Evolutionary conservation across 2,888 invertebrate genomes (phyloP).

Genomic region (Eristalis arbustorum): DNA sequence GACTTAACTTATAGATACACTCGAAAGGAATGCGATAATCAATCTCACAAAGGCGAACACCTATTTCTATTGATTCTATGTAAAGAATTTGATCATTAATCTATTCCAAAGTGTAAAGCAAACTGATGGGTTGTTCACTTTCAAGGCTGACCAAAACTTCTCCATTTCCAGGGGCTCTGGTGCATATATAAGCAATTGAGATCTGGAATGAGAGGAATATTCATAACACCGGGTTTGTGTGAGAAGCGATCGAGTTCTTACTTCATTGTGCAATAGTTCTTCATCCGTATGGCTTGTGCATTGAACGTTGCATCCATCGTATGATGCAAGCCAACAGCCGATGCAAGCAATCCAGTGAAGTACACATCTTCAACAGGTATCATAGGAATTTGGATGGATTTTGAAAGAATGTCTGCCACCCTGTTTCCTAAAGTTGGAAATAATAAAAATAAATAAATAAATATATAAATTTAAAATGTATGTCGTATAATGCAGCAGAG

Average conservation of each 20-base stretch:
- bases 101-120: constrained; percentile 2
- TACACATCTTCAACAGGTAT: constrained; percentile 27
- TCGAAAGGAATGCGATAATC: too few relatives aligned
- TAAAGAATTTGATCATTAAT: constrained; percentile 1
- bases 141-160: neutral
- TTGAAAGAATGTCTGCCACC: neutral
- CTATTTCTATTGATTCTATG: neutral
- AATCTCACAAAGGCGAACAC: too few relatives aligned
- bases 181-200: neutral
- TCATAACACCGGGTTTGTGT: neutral
- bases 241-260: neutral
- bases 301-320: constrained; percentile 12
- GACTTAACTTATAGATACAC: too few relatives aligned
- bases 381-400: constrained; percentile 8
- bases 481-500: too few relatives aligned
- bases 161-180: constrained; percentile 1
- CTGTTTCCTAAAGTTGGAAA: constrained; percentile 2
- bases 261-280: constrained; percentile 19
- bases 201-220: neutral
- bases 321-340: neutral
- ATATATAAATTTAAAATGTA: neutral
- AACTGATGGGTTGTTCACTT: neutral
- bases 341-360: constrained; percentile 21
- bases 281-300: neutral
- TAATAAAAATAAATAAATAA: too few relatives aligned